Evolutionary conservation across 2,797 vertebrate genomes (phyloP).

Genomic region (Hephaestus fuliginosus): DNA sequence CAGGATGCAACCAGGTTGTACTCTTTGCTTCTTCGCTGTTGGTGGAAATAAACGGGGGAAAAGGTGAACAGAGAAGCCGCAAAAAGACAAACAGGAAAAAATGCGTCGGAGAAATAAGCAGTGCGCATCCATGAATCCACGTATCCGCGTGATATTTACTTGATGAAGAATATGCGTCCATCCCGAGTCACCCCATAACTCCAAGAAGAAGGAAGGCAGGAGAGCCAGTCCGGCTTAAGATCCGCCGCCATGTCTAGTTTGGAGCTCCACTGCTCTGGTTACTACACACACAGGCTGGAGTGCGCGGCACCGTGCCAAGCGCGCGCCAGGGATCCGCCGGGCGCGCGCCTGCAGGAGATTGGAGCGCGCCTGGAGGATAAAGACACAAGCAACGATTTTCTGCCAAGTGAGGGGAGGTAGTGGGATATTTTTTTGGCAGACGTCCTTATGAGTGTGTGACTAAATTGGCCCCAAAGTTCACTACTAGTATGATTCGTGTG

Average conservation of each 20-base stretch:
- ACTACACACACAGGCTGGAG: conserved; percentile 68
- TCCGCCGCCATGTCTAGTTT: conserved; percentile 94
- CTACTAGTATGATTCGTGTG: not conserved
- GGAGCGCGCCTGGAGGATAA: conserved; percentile 52
- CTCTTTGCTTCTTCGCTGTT: conserved; percentile 96
- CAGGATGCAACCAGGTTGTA: conserved; percentile 96
- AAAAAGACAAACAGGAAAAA: conserved; percentile 36
- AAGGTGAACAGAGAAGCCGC: conserved; percentile 66
- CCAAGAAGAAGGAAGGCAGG: conserved; percentile 92
- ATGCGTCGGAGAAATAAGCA: conserved; percentile 46
- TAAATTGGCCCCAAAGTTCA: not conserved
- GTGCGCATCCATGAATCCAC: conserved; percentile 45
- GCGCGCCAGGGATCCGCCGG: conserved; percentile 29
- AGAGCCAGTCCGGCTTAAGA: conserved; percentile 91
- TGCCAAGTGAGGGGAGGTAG: not conserved
- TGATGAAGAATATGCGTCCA: conserved; percentile 96
- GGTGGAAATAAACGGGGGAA: conserved; percentile 71
- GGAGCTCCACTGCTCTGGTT: conserved; percentile 61
- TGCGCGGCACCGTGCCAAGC: conserved; percentile 76
- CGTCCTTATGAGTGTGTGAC: not conserved
- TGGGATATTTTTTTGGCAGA: not conserved
- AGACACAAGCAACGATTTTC: conserved; percentile 54
- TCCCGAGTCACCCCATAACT: conserved; percentile 92
- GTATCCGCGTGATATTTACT: conserved; percentile 86
- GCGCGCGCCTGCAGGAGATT: conserved; percentile 50